Evolutionary conservation across 2,113 vertebrate species (phyloP).

Genomic region (Sarotherodon lohbergeri): DNA sequence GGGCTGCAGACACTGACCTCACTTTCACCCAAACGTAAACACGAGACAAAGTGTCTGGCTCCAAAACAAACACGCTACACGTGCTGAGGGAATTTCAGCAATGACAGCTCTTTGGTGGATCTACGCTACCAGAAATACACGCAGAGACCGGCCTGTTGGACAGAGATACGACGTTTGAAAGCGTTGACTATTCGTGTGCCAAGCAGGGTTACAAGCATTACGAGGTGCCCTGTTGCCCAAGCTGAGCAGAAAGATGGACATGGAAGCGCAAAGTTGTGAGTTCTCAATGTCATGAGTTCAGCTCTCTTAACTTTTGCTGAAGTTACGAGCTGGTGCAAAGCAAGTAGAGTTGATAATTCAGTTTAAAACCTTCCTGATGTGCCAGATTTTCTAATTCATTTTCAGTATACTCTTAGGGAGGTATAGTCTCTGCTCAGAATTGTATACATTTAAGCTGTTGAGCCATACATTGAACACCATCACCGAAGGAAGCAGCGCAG

Average conservation of each 20-base stretch:
- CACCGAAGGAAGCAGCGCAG: not conserved
- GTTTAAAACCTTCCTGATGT: not conserved
- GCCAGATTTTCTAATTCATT: not conserved
- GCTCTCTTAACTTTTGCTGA: not conserved
- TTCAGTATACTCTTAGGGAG: not conserved
- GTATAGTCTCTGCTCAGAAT: not conserved
- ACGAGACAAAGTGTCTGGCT: slow-evolving; percentile 31
- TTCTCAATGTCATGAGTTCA: not conserved
- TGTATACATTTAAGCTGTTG: fast-evolving
- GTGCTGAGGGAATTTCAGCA: slow-evolving; percentile 11
- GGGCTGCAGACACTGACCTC: slow-evolving; percentile 43
- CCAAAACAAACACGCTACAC: slow-evolving; percentile 51
- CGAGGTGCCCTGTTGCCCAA: not conserved
- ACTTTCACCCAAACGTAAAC: slow-evolving; percentile 52
- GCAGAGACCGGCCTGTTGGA: not conserved
- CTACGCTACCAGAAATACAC: not conserved
- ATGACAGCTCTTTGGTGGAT: not conserved
- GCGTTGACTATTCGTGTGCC: not conserved
- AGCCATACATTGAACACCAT: fast-evolving
- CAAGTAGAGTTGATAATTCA: not conserved
- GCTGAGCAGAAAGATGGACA: not conserved
- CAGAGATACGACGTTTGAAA: not conserved
- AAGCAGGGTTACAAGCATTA: not conserved
- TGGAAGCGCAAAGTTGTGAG: not conserved
- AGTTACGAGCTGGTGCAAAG: not conserved